phyloP scores from a whole-genome alignment of 35 echinoderm and acorn worm genomes.

The Lytechinus variegatus region DNA sequence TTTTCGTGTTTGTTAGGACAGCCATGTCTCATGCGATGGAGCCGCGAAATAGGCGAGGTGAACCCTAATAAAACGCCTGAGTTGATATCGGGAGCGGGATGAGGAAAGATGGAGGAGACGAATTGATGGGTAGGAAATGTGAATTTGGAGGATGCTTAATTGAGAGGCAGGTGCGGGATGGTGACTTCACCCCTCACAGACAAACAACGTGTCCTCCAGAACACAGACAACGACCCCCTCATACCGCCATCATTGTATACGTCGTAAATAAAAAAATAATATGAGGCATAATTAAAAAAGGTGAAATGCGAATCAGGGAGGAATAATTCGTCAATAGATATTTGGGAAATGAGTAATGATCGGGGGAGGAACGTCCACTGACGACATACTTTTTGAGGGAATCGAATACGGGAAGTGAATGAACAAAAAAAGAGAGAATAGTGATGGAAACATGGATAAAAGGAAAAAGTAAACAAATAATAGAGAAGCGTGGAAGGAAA shows the following conservation, averaged over 20 bases:
- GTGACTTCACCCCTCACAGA: background rate
- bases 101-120: background rate
- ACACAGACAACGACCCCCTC: background rate
- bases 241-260: background rate
- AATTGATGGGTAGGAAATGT: slow-evolving; percentile 43
- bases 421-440: background rate
- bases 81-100: slow-evolving; percentile 33
- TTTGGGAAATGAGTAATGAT: background rate
- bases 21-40: slow-evolving; percentile 8
- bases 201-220: background rate
- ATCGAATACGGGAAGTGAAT: background rate
- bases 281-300: background rate
- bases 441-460: background rate
- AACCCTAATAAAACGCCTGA: slow-evolving; percentile 34
- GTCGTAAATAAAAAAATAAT: background rate
- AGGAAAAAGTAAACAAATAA: background rate
- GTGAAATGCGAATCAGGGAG: background rate
- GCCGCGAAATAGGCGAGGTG: background rate
- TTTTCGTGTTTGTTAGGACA: background rate
- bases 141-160: slow-evolving; percentile 39
- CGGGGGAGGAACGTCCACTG: background rate
- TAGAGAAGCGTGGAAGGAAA: background rate
- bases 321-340: background rate
- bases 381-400: background rate
- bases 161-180: slow-evolving; percentile 43